Evolutionary conservation across 2,113 vertebrate genomes (phyloP), one percentile per base, ranked within the genome.

Genomic region (Stigmatopora nigra): DNA sequence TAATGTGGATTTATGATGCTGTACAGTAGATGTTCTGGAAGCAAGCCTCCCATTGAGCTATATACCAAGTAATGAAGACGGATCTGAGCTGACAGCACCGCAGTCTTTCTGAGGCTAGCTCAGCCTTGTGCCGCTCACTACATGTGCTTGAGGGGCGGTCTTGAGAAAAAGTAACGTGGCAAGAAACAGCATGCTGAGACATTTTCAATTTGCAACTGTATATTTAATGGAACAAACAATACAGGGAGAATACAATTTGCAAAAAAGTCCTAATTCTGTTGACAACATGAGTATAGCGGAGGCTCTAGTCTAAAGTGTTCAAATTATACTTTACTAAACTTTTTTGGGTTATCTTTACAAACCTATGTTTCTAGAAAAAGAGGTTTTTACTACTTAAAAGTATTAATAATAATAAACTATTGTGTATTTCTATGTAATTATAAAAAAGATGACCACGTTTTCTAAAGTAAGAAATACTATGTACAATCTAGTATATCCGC

Each of bases 1-100:
- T 87, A 87, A 89, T 89, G 84, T 81, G 80, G 83, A 89, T 87
- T 87, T 84, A 89, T 89, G 82, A 80, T 55, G 65, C 44, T 25
- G 38, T 17, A 70, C 77, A 71, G 69, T 66, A 77, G 80, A 63
- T 63, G 70, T 58, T 71, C 65, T 70, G 59, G 61, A 76, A 51
- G 75, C 72, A 74, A 19, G 56, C 76, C 82, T 79, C 87, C 86
- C 53, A 68, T 72, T 76, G 86, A 80, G 82, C 77, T 76, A 64
- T 63, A 64, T 64, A 61, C 49, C 61, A 17, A 69, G 68, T 88
- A 84, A 90, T 83, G 88, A 88, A 89, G 88, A 90, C 69, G 51
- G 76, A 91, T 87, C 73, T 61, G 78, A 78, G 73, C 77, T 86
- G 86, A 85, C 77, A 83, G 83, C 49, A 2, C 63, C 1, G 20